Percentiles rank a stretch among this genome's conserved stretches.
Conservation (phyloP, 2,113 vertebrate genomes). For the Tamias sibiricus region DNA sequence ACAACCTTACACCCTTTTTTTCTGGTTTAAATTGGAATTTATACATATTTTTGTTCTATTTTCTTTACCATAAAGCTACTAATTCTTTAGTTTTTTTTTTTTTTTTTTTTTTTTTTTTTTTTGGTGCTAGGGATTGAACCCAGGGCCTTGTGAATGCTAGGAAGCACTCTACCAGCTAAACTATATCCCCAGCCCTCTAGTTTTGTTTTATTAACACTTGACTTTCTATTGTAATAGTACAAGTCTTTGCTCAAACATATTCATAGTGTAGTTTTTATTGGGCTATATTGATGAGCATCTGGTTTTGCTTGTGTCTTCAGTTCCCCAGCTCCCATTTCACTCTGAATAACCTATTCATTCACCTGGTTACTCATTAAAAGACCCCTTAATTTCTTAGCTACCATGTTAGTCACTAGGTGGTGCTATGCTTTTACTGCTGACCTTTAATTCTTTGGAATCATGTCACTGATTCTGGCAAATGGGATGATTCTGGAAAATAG, state of each 20-base stretch:
- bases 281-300: background rate
- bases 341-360: background rate
- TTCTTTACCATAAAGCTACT: background rate
- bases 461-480: conserved; percentile 43
- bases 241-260: background rate
- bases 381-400: background rate
- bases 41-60: background rate
- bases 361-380: background rate
- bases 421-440: conserved; percentile 22
- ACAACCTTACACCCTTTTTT: background rate
- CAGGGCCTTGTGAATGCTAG: no score
- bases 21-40: background rate
- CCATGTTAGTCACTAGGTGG: conserved; percentile 36
- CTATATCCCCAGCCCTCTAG: no score
- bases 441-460: background rate
- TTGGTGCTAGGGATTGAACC: no score
- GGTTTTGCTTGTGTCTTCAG: background rate
- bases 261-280: background rate
- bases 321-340: background rate
- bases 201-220: conserved; percentile 4
- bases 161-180: no score
- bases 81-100: background rate
- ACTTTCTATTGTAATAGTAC: background rate
- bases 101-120: no score
- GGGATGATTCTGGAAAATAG: background rate